Conservation (phyloP, 2,888 invertebrate species). For the Epinotia demarniana region DNA sequence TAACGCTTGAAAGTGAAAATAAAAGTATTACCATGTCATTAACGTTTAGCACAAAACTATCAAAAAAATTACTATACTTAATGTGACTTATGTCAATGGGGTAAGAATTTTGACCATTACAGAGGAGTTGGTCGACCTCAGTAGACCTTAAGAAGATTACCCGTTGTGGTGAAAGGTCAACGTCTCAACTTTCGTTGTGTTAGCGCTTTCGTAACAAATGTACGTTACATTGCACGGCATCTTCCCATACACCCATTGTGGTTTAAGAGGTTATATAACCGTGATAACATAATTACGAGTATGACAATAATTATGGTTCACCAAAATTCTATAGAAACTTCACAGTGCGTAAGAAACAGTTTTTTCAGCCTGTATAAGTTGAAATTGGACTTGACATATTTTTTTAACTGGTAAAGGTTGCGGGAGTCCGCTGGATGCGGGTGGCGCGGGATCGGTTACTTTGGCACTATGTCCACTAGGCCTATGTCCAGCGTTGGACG, state of each 20-base stretch:
- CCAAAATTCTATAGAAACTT: neutral
- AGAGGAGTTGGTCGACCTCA: neutral
- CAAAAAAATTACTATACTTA: neutral
- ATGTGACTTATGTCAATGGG: neutral
- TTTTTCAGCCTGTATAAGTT: no score
- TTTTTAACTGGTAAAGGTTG: no score
- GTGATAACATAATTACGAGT: constrained; percentile 48
- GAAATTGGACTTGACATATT: no score
- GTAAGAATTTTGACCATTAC: neutral
- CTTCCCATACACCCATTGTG: constrained; percentile 54
- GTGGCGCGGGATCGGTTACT: no score
- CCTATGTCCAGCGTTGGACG: no score
- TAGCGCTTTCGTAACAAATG: constrained; percentile 50
- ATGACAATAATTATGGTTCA: constrained; percentile 32
- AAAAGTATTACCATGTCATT: constrained; percentile 34
- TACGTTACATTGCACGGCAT: constrained; percentile 32
- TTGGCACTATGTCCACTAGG: no score
- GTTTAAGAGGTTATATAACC: constrained; percentile 51
- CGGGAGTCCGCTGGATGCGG: no score
- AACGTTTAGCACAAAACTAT: neutral
- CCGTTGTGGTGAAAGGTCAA: constrained; percentile 52
- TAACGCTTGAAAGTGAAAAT: constrained; percentile 34
- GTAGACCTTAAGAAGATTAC: constrained; percentile 6
- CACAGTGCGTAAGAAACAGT: neutral
- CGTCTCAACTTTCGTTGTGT: constrained; percentile 54